Percentiles rank a stretch among this genome's conserved stretches.
phyloP scores from a whole-genome alignment of 2,888 invertebrate species.

The Lithophane ornitopus region DNA sequence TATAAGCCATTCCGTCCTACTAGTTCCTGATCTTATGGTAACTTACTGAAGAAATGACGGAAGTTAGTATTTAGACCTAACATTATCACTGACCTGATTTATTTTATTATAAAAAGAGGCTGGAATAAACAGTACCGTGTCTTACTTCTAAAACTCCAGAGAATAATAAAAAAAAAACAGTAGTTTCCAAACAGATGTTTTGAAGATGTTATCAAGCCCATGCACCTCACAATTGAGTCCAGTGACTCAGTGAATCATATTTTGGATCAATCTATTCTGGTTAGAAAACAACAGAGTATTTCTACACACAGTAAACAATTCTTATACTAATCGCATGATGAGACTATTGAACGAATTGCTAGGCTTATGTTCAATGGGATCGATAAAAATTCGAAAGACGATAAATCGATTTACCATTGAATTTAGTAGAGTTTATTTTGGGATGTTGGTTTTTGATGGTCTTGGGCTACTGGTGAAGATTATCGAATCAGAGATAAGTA shows the following conservation, averaged over 20 bases:
- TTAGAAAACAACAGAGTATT: conserved; percentile 23
- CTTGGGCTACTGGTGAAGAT: neutral
- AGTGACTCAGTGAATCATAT: conserved; percentile 7
- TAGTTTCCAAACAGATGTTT: neutral
- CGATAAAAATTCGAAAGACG: conserved; percentile 21
- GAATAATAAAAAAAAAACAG: no score
- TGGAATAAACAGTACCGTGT: neutral
- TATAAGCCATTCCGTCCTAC: no score
- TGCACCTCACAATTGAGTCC: neutral
- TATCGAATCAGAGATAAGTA: neutral
- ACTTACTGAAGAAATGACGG: no score
- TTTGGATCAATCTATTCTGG: neutral
- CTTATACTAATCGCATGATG: conserved; percentile 2
- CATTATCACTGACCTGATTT: no score
- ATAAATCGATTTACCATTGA: conserved; percentile 38
- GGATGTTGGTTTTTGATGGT: conserved; percentile 26
- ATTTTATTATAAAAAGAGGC: no score
- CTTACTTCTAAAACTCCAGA: neutral
- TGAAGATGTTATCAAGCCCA: conserved; percentile 3
- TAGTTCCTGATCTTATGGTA: no score
- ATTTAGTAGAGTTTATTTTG: conserved; percentile 27
- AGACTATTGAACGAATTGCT: conserved; percentile 11
- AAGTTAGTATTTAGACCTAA: no score
- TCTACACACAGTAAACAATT: conserved; percentile 25
- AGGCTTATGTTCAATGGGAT: conserved; percentile 14